Base-by-base conservation (phyloP, 2,113 vertebrate genomes). In the Saccopteryx leptura region DNA sequence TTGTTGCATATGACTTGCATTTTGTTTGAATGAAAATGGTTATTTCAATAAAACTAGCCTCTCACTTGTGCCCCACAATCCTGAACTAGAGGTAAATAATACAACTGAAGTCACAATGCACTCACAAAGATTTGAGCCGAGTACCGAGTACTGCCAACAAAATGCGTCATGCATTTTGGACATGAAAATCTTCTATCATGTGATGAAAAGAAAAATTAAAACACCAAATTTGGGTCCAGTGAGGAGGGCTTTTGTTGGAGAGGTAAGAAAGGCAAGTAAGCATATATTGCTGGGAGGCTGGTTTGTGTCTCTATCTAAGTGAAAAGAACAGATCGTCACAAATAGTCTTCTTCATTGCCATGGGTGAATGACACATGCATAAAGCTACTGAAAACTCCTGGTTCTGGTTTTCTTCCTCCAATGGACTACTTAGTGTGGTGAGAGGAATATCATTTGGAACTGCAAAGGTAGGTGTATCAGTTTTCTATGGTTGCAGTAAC, bases 51-150 rank as follows among this genome's bases (percentile, higher is more conserved):
- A 92, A 71, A 87, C 6, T 68, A 12, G 19, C 74, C 4, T 76
- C 50, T 88, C 31, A 68, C 13, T n/a, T 92, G 31, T 76, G 78
- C 58, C 50, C 60, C 50, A 39, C 81, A 90, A 3, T 58, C 28
- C n/a, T 94, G 54, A 95, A 46, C 54, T 60, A 52, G 82, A 82
- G 85, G 61, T 63, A 74, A 93, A 39, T 33, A 14, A 39, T 23
- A 39, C 0, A 15, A 12, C 2, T 39, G 13, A 52, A 82, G 7
- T 58, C 33, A 63, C 1, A 52, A n/a, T 19, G 18, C 9, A 56
- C 48, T 69, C n/a, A 14, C 46, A 65, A 15, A 50, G 17, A 60
- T 46, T 63, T 79, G 39, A 69, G 21, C 24, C 60, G 8, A 81
- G 18, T 33, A 15, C 48, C 74, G 24, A 48, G 33, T 18, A 31